Conservation (phyloP, 2,888 invertebrate species). For the Drosophila meridionalis region DNA sequence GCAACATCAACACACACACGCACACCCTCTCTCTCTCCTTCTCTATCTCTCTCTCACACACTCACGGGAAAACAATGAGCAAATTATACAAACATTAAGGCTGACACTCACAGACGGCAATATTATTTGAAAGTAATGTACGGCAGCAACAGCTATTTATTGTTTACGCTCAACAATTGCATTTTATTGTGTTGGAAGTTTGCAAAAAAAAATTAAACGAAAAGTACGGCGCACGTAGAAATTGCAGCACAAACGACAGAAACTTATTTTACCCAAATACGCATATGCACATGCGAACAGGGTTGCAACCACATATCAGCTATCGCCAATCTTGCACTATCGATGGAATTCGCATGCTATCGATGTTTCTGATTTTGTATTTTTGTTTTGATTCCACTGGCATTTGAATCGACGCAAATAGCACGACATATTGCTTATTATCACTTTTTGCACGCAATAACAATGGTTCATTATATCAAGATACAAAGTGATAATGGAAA, state of each 20-base stretch:
- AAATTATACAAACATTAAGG: conserved; percentile 46
- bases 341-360: conserved; percentile 35
- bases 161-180: conserved; percentile 33
- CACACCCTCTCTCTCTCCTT: conserved; percentile 9
- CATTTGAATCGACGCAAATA: conserved; percentile 21
- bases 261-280: conserved; percentile 60
- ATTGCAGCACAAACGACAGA: conserved; percentile 44
- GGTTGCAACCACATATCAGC: conserved; percentile 31
- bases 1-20: conserved; percentile 21
- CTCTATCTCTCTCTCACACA: background rate
- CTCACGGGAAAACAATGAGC: conserved; percentile 50
- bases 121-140: conserved; percentile 26
- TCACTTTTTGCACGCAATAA: conserved; percentile 14
- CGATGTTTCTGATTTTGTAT: conserved; percentile 28
- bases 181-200: conserved; percentile 38
- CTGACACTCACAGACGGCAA: conserved; percentile 50
- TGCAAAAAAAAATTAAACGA: conserved; percentile 15
- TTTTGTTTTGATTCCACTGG: conserved; percentile 7
- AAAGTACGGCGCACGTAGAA: conserved; percentile 7
- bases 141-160: conserved; percentile 37
- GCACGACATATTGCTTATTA: conserved; percentile 13
- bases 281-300: conserved; percentile 59
- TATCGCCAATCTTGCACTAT: conserved; percentile 32
- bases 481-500: conserved; percentile 4
- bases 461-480: conserved; percentile 37